Evolutionary conservation across 2,113 vertebrate genomes (phyloP).

Genomic region (Ptilorrhoa leucosticta): DNA sequence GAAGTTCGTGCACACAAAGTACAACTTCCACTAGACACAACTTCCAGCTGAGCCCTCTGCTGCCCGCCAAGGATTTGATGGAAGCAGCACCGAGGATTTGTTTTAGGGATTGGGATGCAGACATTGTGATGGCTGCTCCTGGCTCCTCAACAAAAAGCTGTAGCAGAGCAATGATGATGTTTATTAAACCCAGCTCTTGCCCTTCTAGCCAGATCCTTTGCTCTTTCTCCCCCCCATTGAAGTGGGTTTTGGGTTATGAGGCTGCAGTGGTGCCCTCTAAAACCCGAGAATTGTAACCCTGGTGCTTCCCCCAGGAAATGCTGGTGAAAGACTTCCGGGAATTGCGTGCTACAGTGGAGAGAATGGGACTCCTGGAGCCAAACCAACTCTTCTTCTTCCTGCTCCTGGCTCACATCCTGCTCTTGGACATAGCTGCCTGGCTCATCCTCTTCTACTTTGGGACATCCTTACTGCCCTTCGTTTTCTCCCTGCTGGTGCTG

Average conservation of each 20-base stretch:
- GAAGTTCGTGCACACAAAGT: not conserved
- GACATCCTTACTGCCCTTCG: conserved; percentile 63
- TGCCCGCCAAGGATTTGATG: not conserved
- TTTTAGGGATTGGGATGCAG: not conserved
- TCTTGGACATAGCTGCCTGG: conserved; percentile 73
- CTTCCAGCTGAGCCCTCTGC: not conserved
- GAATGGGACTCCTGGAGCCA: conserved; percentile 71
- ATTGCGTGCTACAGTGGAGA: conserved; percentile 60
- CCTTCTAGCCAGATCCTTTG: not conserved
- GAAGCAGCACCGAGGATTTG: not conserved
- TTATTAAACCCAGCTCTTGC: not conserved
- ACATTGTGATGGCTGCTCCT: not conserved
- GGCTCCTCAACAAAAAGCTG: not conserved
- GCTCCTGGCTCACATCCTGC: conserved; percentile 72
- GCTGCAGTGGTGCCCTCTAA: not conserved
- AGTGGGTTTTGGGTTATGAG: not conserved
- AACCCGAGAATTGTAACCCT: not conserved
- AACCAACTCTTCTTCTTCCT: conserved; percentile 71
- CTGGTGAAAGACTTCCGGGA: conserved; percentile 71
- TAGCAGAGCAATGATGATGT: not conserved
- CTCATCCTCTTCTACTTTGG: conserved; percentile 72
- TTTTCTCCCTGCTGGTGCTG: conserved; percentile 63
- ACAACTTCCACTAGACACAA: not conserved
- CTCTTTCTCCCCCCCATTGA: not conserved
- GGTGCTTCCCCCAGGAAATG: conserved; percentile 51